These are phyloP conservation scores for Liodrosophila aerea DNA, from an alignment of 2,888 invertebrate genomes.

Conservation along the genomic window DNA sequence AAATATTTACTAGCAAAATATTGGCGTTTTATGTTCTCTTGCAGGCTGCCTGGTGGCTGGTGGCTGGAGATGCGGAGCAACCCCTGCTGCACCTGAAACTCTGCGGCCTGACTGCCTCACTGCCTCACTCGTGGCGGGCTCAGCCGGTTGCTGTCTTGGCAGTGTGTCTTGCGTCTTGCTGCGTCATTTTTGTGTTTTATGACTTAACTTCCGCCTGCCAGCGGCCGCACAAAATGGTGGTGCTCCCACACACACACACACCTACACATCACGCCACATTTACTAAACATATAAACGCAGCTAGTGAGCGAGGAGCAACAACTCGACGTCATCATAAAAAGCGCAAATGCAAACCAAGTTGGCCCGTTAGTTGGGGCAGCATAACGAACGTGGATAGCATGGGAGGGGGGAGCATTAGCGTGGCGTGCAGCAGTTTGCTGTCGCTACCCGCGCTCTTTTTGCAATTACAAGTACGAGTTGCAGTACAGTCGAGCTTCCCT, in stretches of 20 bases:
- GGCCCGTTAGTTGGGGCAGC: slow-evolving; percentile 7
- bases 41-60: too few relatives aligned
- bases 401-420: too few relatives aligned
- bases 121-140: slow-evolving; percentile 6
- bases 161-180: slow-evolving; percentile 53
- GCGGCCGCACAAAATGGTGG: slow-evolving; percentile 37
- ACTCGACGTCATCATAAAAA: slow-evolving; percentile 19
- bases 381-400: slow-evolving; percentile 2
- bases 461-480: background rate
- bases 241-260: slow-evolving; percentile 11
- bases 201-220: slow-evolving; percentile 69
- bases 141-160: slow-evolving; percentile 29
- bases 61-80: slow-evolving; percentile 1
- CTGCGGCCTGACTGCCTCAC: background rate
- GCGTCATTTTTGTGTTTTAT: slow-evolving; percentile 78
- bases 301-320: slow-evolving; percentile 6
- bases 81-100: slow-evolving; percentile 21
- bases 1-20: slow-evolving; percentile 71
- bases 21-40: slow-evolving; percentile 61
- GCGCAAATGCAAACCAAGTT: slow-evolving; percentile 47
- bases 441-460: slow-evolving; percentile 8
- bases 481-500: too few relatives aligned
- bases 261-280: slow-evolving; percentile 15
- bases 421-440: slow-evolving; percentile 8
- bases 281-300: slow-evolving; percentile 16